A percentile compares a stretch with the other conserved stretches of the same genome.
Conservation (phyloP, 1,140 invertebrate species). For the Ceratina japonica region DNA sequence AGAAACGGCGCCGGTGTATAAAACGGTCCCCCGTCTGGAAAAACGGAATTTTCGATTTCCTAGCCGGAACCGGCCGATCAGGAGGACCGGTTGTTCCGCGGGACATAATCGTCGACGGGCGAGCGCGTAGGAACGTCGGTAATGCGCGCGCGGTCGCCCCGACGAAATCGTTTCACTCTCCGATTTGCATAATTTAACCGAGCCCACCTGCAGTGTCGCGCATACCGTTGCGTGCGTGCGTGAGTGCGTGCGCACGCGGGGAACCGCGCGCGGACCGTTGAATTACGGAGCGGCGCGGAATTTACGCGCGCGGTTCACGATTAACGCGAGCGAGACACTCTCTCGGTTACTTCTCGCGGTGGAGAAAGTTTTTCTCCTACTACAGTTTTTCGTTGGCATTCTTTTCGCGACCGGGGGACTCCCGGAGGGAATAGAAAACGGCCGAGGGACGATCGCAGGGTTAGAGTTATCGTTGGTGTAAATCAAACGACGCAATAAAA, state of each 20-base stretch:
- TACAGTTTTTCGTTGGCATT: background rate
- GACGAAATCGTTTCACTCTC: constrained; percentile 49
- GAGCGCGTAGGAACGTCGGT: constrained; percentile 24
- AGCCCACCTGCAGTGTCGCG: background rate
- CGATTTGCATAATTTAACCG: constrained; percentile 55
- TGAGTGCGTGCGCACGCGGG: background rate
- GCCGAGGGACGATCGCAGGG: background rate
- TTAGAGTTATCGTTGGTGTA: constrained; percentile 33
- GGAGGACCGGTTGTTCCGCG: background rate
- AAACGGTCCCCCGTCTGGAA: background rate
- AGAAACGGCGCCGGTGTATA: background rate
- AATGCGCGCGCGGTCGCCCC: constrained; percentile 6
- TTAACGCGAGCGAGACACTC: background rate
- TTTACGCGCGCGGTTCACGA: constrained; percentile 35
- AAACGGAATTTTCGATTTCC: constrained; percentile 51
- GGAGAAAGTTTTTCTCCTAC: background rate
- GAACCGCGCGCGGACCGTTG: constrained; percentile 7
- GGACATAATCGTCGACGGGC: background rate
- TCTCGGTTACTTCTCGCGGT: background rate
- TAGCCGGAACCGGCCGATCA: constrained; percentile 13
- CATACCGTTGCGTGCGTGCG: no score
- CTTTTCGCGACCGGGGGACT: constrained; percentile 1
- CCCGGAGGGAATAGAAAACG: background rate
- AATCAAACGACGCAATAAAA: constrained; percentile 37
- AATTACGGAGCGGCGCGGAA: constrained; percentile 22